Conservation (phyloP, 2,797 vertebrate species). For the Anguilla pacifica region DNA sequence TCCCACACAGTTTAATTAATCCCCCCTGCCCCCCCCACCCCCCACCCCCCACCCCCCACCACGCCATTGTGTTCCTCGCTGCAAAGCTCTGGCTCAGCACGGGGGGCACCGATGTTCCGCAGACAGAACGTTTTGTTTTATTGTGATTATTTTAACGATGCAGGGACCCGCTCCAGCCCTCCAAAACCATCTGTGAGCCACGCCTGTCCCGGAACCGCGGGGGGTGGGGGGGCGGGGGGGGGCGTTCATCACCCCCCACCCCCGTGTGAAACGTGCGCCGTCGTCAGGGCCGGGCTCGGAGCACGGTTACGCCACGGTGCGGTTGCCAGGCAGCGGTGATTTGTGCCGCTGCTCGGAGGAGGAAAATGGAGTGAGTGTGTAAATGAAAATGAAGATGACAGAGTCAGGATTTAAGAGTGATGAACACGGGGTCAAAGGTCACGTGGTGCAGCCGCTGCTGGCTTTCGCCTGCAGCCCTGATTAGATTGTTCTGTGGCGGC, state of each 20-base stretch:
- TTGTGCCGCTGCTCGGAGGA: neutral
- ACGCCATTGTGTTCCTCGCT: neutral
- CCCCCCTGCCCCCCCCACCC: too few relatives aligned
- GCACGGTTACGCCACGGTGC: neutral
- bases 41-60: too few relatives aligned
- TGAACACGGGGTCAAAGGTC: too few relatives aligned
- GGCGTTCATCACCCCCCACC: neutral
- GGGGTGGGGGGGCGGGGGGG: too few relatives aligned
- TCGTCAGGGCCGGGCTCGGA: neutral
- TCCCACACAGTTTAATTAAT: neutral
- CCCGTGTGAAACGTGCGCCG: neutral
- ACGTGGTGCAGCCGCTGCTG: too few relatives aligned
- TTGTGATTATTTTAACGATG: neutral
- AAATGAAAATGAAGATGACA: neutral
- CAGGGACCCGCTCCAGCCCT: too few relatives aligned
- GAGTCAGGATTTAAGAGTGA: too few relatives aligned
- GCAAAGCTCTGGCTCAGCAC: neutral
- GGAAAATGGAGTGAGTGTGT: neutral
- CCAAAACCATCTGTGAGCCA: too few relatives aligned
- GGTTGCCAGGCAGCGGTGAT: neutral
- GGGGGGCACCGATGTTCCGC: too few relatives aligned
- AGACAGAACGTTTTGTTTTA: neutral
- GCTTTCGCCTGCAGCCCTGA: too few relatives aligned
- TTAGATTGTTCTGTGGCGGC: too few relatives aligned
- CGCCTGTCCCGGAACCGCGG: too few relatives aligned